Evolutionary conservation across 2,113 vertebrate genomes (phyloP).

Genomic region (Corythoichthys intestinalis): DNA sequence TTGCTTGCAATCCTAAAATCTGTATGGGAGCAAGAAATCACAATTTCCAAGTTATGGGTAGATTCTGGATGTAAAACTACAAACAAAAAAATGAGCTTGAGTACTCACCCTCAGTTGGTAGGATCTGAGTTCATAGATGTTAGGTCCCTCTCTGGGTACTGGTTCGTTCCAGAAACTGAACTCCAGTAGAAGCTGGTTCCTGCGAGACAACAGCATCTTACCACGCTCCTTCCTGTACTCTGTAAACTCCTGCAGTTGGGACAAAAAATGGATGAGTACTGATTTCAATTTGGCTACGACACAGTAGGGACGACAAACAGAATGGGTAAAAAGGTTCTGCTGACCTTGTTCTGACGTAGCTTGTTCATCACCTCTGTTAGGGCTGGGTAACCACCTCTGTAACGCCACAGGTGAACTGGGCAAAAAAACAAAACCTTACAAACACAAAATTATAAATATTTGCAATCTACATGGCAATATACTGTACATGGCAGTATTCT

Average conservation of each 20-base stretch:
- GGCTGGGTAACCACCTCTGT: constrained; percentile 93
- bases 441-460: not conserved
- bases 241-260: constrained; percentile 78
- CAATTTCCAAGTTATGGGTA: too few species aligned
- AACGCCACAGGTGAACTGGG: constrained; percentile 92
- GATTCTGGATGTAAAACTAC: too few species aligned
- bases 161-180: constrained; percentile 98
- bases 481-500: too few species aligned
- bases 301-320: not conserved
- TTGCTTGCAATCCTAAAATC: too few species aligned
- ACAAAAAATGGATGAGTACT: constrained; percentile 17
- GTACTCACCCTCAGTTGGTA: constrained; percentile 88
- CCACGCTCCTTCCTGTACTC: constrained; percentile 86
- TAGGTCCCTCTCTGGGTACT: constrained; percentile 82
- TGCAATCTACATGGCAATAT: not conserved
- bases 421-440: constrained; percentile 28
- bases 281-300: not conserved
- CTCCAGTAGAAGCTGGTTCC: constrained; percentile 89
- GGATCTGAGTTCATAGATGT: constrained; percentile 90
- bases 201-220: constrained; percentile 90
- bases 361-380: constrained; percentile 96
- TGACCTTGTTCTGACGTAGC: constrained; percentile 87
- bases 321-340: not conserved
- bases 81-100: not conserved
- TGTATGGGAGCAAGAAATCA: too few species aligned